A percentile compares a stretch with the other conserved stretches of the same genome.
These are phyloP conservation scores for Halisarca cf. caerulea DNA, from an alignment of 37 sponge, comb jelly and placozoan species.

Conservation along the genomic window DNA sequence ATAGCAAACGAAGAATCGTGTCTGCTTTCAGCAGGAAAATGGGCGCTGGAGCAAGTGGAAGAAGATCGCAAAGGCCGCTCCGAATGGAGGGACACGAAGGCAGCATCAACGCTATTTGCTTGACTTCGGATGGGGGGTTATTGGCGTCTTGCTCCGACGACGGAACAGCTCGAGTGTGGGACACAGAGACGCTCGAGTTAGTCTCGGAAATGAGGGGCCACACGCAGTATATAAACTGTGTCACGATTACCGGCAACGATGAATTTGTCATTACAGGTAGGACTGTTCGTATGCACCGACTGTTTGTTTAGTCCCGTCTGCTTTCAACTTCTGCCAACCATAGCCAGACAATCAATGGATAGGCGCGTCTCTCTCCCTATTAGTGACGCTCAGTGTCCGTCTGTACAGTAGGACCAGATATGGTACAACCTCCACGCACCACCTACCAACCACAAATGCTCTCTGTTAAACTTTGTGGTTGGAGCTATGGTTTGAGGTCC, in stretches of 20 bases:
- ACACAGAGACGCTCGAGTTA: constrained; percentile 25
- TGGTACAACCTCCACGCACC: too few species aligned
- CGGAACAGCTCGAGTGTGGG: constrained; percentile 63
- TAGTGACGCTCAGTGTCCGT: too few species aligned
- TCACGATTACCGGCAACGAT: constrained; percentile 34
- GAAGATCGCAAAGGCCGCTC: neutral
- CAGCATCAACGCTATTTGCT: constrained; percentile 51
- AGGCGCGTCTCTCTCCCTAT: too few species aligned
- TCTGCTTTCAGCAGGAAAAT: neutral
- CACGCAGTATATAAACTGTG: constrained; percentile 60
- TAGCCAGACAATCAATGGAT: too few species aligned
- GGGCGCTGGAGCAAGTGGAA: constrained; percentile 11
- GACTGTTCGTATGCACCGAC: neutral
- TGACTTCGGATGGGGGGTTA: constrained; percentile 27
- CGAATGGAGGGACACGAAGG: constrained; percentile 54
- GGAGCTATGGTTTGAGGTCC: too few species aligned
- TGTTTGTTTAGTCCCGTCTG: too few species aligned
- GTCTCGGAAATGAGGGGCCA: constrained; percentile 49
- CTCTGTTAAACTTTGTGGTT: too few species aligned
- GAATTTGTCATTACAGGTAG: constrained; percentile 45
- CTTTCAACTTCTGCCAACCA: too few species aligned
- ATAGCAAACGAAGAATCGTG: too few species aligned
- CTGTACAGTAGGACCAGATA: too few species aligned
- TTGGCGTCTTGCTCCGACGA: constrained; percentile 54
- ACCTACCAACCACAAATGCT: too few species aligned